Evolutionary conservation across 2,113 vertebrate species (phyloP).

Genomic region (Apodemus speciosus): DNA sequence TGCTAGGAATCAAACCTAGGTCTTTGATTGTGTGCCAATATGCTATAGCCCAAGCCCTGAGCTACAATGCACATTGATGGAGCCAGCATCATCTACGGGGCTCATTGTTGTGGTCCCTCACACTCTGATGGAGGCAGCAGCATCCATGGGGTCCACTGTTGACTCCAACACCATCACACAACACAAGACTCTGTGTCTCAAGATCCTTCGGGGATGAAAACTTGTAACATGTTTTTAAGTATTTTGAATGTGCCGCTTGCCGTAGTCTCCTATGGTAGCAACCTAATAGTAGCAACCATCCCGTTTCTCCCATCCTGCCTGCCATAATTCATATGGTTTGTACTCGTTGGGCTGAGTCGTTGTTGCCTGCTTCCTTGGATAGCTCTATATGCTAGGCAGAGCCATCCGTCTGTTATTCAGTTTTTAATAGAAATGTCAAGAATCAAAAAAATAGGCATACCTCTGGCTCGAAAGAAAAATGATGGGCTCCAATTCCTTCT

Average conservation of each 20-base stretch:
- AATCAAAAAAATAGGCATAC: neutral
- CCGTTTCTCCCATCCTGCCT: neutral
- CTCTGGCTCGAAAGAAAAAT: slow-evolving; percentile 33
- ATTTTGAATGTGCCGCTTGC: neutral
- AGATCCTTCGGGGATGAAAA: neutral
- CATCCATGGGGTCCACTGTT: too few relatives aligned
- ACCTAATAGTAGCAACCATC: neutral
- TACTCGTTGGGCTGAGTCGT: neutral
- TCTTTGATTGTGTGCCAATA: neutral
- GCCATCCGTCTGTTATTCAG: neutral
- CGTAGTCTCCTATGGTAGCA: neutral
- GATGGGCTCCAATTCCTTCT: neutral
- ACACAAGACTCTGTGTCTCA: neutral
- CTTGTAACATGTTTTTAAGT: neutral
- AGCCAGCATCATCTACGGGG: too few relatives aligned
- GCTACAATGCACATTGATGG: neutral
- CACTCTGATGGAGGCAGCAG: neutral
- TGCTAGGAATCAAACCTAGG: neutral
- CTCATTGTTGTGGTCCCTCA: neutral
- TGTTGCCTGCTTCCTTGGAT: neutral
- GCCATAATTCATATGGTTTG: neutral
- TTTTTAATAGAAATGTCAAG: neutral
- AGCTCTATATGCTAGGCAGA: neutral
- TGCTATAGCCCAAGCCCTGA: neutral
- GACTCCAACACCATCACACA: neutral